Percentiles rank a stretch among this genome's conserved stretches.
Evolutionary conservation across 2,797 vertebrate genomes (phyloP).

Genomic region (Taeniopygia guttata): DNA sequence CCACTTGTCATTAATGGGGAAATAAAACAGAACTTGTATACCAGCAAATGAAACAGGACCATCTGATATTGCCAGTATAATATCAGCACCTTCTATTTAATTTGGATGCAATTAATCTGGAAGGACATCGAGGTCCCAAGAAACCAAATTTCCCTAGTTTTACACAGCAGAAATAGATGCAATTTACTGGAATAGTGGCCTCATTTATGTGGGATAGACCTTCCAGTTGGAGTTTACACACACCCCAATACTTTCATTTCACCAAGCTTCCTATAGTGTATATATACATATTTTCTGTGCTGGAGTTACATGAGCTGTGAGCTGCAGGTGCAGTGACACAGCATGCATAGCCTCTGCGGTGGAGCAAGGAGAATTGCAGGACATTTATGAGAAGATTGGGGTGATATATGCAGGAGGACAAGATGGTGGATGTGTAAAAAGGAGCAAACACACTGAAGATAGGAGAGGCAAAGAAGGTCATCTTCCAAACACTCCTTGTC

Average conservation of each 20-base stretch:
- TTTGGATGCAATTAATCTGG: constrained; percentile 23
- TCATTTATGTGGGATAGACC: neutral
- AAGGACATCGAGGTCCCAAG: neutral
- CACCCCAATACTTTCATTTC: neutral
- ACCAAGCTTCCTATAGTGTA: neutral
- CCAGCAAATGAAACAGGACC: neutral
- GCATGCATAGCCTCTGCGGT: neutral
- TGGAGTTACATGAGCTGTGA: neutral
- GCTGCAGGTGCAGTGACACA: neutral
- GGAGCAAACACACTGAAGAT: neutral
- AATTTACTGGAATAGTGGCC: neutral
- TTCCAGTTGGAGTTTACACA: neutral
- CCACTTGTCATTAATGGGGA: neutral
- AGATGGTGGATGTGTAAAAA: neutral
- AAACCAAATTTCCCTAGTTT: constrained; percentile 17
- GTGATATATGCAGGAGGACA: neutral
- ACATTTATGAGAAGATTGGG: neutral
- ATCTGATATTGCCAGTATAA: neutral
- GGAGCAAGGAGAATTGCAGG: neutral
- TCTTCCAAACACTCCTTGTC: neutral
- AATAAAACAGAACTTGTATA: neutral
- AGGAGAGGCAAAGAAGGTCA: neutral
- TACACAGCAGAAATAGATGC: neutral
- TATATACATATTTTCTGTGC: neutral
- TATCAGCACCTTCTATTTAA: neutral